phyloP scores from a whole-genome alignment of 2,797 vertebrate species.

The Lerista edwardsae region DNA sequence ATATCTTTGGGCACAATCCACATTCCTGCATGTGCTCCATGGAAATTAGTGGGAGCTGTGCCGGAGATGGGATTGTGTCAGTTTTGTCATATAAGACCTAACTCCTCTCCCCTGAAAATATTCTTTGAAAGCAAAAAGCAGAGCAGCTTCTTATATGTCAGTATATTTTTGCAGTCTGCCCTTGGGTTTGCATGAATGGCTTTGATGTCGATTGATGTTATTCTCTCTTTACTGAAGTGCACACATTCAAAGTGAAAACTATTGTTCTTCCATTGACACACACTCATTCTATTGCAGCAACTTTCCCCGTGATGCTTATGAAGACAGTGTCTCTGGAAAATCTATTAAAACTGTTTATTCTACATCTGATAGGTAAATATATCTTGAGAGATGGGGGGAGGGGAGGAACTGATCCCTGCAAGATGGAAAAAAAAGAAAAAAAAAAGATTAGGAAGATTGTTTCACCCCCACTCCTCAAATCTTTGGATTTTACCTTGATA shows the following conservation, averaged over 20 bases:
- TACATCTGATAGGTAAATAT: constrained; percentile 85
- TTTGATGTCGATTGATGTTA: constrained; percentile 27
- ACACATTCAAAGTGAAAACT: constrained; percentile 32
- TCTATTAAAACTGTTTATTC: constrained; percentile 83
- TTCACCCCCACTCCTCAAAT: not conserved
- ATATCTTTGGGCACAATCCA: not conserved
- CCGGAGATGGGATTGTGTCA: not conserved
- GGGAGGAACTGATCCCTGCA: too few relatives aligned
- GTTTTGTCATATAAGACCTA: not conserved
- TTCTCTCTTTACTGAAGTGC: constrained; percentile 3
- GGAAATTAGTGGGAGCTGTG: not conserved
- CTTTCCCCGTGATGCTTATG: constrained; percentile 60
- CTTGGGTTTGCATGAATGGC: not conserved
- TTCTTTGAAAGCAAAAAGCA: not conserved
- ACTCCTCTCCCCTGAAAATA: not conserved
- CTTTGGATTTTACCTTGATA: not conserved
- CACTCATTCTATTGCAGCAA: constrained; percentile 66
- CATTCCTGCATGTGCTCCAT: not conserved
- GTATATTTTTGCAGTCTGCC: not conserved
- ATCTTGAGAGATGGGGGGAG: not conserved
- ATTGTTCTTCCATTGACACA: constrained; percentile 31
- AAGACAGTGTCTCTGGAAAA: constrained; percentile 75
- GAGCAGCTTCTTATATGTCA: not conserved
- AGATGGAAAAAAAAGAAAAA: too few relatives aligned
- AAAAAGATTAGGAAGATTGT: too few relatives aligned